phyloP scores from a whole-genome alignment of 2,113 vertebrate species.

The Cercocebus atys region DNA sequence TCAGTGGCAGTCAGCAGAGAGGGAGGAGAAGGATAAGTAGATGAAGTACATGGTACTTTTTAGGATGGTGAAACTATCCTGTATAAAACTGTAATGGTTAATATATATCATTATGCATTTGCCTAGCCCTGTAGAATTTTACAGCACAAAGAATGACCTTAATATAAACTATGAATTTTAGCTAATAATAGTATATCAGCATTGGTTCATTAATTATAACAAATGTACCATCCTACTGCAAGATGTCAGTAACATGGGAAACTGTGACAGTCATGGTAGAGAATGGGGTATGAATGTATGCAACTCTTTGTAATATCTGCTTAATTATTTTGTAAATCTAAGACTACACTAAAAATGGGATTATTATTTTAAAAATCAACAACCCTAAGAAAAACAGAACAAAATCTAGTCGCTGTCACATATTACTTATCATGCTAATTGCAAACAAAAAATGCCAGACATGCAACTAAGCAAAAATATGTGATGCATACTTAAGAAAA shows the following conservation, averaged over 20 bases:
- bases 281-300: not conserved
- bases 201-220: not conserved
- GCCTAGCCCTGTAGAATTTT: not conserved
- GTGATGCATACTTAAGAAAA: not conserved
- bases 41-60: not conserved
- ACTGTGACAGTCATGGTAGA: not conserved
- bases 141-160: not conserved
- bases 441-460: not conserved
- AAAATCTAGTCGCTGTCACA: not conserved
- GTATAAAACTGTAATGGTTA: not conserved
- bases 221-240: not conserved
- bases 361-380: not conserved
- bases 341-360: not conserved
- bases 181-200: not conserved
- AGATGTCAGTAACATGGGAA: not conserved
- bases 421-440: not conserved
- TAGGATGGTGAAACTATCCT: not conserved
- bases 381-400: not conserved
- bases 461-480: not conserved
- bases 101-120: not conserved
- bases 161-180: not conserved
- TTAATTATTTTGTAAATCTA: not conserved
- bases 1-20: not conserved
- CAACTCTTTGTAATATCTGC: no score
- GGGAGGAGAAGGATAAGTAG: not conserved